A percentile compares a stretch with the other conserved stretches of the same genome.
phyloP scores from a whole-genome alignment of 2,888 invertebrate genomes.

The Cheilosia vulpina region DNA sequence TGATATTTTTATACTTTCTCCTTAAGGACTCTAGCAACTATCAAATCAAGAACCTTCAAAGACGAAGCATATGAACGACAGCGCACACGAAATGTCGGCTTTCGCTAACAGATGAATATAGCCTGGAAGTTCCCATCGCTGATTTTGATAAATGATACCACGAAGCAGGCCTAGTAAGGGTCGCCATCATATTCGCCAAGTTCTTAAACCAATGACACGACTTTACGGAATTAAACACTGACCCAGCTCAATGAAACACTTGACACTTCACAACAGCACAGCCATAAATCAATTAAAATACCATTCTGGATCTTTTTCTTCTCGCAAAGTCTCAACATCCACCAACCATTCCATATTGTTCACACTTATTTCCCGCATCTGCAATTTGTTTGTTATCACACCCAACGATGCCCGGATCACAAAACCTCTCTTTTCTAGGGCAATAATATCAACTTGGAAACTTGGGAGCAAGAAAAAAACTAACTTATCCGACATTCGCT shows the following conservation, averaged over 20 bases:
- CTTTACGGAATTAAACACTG: not conserved
- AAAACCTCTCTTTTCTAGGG: not conserved
- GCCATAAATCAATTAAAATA: slow-evolving; percentile 64
- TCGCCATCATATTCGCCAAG: not conserved
- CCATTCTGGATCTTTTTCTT: slow-evolving; percentile 25
- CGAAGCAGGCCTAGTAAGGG: not conserved
- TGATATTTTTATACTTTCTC: no score
- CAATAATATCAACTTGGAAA: slow-evolving; percentile 51
- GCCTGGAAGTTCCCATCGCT: not conserved
- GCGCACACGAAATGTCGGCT: not conserved
- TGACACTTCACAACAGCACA: slow-evolving; percentile 1
- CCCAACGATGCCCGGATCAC: slow-evolving; percentile 24
- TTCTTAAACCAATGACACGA: not conserved
- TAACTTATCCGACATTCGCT: slow-evolving; percentile 44
- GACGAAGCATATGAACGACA: not conserved
- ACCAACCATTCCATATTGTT: slow-evolving; percentile 34
- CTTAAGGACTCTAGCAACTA: not conserved
- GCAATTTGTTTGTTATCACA: slow-evolving; percentile 64
- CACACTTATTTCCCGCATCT: slow-evolving; percentile 63
- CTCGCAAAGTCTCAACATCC: not conserved
- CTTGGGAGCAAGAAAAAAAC: slow-evolving; percentile 6
- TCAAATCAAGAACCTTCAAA: not conserved
- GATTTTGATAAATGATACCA: slow-evolving; percentile 1
- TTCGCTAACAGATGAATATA: not conserved
- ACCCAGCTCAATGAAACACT: not conserved